Base-by-base conservation (phyloP, 1,140 invertebrate genomes). In the Wasmannia auropunctata region DNA sequence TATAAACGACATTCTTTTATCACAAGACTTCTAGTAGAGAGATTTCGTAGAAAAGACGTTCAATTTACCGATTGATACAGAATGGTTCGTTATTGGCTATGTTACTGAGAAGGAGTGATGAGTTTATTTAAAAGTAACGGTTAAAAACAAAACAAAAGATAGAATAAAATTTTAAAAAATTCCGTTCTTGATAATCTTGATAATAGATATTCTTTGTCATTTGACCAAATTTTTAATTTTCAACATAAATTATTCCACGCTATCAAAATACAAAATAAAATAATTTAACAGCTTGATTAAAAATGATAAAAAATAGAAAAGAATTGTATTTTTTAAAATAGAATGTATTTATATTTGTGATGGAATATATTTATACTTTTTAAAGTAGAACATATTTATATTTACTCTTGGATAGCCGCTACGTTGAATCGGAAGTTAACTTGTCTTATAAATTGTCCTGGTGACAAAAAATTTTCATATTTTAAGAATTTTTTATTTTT, bases 1-100 rank as follows among this genome's bases (percentile, higher is more conserved):
- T 76, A n/a, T n/a, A n/a, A 62, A 22, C 8, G 67, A 83, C 51
- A 31, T 83, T 83, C 49, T 81, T 34, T 86, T 74, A 51, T 86
- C 84, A 54, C 76, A 37, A 65, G 40, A 34, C 22, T 67, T 65
- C 22, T 79, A 37, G 43, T 79, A 37, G 60, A 31, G 6, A 67
- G 1, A 49, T 54, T 51, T 79, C 60, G 43, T 65, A 79, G 56
- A 22, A 11, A 3, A 74, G 28, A 77, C 37, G 16, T 60, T 60
- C 40, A 63, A 63, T 79, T 28, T 51, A 28, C 6, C 43, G 76
- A 54, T 79, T 67, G 34, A 3, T 51, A 67, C 60, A n/a, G 54
- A 72, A 28, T 34, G 37, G 54, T 56, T 5, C n/a, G 11, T 51
- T 51, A 34, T 54, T 56, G 2, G 5, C n/a, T 3, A 5, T 34